These are phyloP conservation scores for Drosophila ogumai DNA, from an alignment of 1,140 invertebrate species.

Conservation along the genomic window DNA sequence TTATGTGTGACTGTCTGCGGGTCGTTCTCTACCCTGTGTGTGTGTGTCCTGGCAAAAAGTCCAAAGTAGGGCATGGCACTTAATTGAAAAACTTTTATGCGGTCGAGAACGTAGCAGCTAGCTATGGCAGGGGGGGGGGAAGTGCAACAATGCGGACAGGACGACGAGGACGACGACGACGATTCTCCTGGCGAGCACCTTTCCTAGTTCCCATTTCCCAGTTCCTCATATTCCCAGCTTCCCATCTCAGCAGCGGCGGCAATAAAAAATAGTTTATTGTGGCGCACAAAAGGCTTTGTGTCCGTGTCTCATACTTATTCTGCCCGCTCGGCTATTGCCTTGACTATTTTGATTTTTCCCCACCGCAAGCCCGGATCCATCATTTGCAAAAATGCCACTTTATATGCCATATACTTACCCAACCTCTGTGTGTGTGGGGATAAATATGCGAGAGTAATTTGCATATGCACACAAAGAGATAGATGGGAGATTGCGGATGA, in stretches of 20 bases:
- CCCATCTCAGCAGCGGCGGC: constrained; percentile 29
- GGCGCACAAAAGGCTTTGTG: constrained; percentile 51
- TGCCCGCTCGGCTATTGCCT: constrained; percentile 13
- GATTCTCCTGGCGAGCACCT: constrained; percentile 26
- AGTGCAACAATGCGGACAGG: constrained; percentile 20
- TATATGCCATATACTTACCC: constrained; percentile 40
- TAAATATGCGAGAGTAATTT: constrained; percentile 49
- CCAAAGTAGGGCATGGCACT: constrained; percentile 75
- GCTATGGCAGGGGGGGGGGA: not conserved
- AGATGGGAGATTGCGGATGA: constrained; percentile 8
- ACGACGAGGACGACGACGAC: not conserved
- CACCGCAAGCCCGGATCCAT: constrained; percentile 39
- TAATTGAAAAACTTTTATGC: constrained; percentile 78
- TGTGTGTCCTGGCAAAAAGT: constrained; percentile 49
- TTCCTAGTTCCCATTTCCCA: not conserved
- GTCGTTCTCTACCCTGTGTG: not conserved
- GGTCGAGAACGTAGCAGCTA: constrained; percentile 66
- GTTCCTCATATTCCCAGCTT: too few relatives aligned
- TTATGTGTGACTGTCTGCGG: constrained; percentile 22
- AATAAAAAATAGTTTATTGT: constrained; percentile 74
- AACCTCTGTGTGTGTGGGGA: constrained; percentile 16
- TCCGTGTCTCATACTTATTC: constrained; percentile 39
- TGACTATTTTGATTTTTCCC: constrained; percentile 43
- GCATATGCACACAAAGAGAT: constrained; percentile 38
- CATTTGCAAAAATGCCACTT: constrained; percentile 57